Conservation (phyloP, 2,113 vertebrate species). For the Brienomyrus brachyistius region DNA sequence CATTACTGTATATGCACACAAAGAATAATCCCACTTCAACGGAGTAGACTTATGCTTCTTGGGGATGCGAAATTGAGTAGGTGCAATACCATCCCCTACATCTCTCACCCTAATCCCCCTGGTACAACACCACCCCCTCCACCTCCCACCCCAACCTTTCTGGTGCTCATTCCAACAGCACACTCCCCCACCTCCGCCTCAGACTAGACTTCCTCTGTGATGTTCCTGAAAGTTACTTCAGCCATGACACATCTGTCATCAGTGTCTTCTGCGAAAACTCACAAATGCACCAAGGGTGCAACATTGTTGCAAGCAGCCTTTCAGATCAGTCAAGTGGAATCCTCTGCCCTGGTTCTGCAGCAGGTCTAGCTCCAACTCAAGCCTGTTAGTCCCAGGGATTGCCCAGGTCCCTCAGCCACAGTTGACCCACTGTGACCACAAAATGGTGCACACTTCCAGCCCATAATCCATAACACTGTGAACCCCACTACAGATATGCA, state of each 20-base stretch:
- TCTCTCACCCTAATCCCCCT: background rate
- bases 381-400: background rate
- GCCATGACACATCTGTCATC: slow-evolving; percentile 28
- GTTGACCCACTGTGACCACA: background rate
- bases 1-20: no score
- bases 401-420: background rate
- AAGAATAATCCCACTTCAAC: no score
- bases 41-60: no score
- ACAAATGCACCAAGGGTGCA: slow-evolving; percentile 12
- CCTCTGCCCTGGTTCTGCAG: background rate
- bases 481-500: background rate
- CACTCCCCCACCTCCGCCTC: no score
- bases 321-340: slow-evolving; percentile 37
- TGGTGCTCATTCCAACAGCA: no score
- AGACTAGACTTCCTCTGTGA: no score
- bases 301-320: slow-evolving; percentile 9
- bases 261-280: slow-evolving; percentile 14
- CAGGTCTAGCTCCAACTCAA: background rate
- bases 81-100: background rate
- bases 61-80: background rate
- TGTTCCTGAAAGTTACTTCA: no score
- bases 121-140: background rate
- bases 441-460: background rate
- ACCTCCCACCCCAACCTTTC: background rate
- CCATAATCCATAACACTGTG: background rate